phyloP scores from a whole-genome alignment of 2,113 vertebrate genomes.

The Hypocryptadius cinnamomeus region DNA sequence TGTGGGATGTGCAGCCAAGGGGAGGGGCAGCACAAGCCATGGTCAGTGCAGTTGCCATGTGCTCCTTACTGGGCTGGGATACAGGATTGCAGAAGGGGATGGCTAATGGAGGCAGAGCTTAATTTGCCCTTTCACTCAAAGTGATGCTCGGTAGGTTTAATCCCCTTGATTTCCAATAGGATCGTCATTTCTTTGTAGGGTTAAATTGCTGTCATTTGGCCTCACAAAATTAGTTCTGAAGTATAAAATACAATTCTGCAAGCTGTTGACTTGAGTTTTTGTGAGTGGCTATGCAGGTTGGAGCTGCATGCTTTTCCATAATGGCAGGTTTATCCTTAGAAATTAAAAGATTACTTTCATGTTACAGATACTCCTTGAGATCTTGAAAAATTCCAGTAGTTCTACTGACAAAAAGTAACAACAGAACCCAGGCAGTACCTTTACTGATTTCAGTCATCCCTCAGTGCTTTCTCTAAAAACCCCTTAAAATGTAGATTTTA shows the following conservation, averaged over 20 bases:
- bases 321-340: not conserved
- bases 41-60: rapidly evolving
- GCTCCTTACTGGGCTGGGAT: not conserved
- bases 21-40: not conserved
- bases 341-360: not conserved
- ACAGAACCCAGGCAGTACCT: not conserved
- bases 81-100: not conserved
- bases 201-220: rapidly evolving
- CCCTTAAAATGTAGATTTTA: not conserved
- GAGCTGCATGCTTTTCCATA: not conserved
- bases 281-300: not conserved
- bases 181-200: not conserved
- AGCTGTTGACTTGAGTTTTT: not conserved
- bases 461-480: not conserved
- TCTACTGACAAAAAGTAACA: not conserved
- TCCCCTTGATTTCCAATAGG: not conserved
- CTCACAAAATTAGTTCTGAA: not conserved
- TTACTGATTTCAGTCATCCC: not conserved
- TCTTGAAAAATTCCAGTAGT: not conserved
- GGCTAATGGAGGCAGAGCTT: not conserved
- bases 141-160: not conserved
- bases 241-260: not conserved
- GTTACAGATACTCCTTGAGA: not conserved
- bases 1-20: not conserved
- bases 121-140: not conserved